These are phyloP conservation scores for Synaphobranchus kaupii DNA, from an alignment of 2,797 vertebrate genomes.

Conservation along the genomic window DNA sequence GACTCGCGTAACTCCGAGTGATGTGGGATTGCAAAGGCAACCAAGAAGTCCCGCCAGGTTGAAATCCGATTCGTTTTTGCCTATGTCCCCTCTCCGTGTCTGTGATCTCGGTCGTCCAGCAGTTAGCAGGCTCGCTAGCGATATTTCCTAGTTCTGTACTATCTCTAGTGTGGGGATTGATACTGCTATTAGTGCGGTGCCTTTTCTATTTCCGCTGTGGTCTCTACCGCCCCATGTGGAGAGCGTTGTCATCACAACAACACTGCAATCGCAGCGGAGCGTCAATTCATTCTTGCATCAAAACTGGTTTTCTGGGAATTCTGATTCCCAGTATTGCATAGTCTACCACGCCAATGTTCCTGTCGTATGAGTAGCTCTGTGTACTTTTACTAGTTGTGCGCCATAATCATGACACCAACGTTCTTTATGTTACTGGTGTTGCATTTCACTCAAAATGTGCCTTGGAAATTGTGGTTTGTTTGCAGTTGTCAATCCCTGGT, in stretches of 20 bases:
- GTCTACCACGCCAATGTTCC: neutral
- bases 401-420: neutral
- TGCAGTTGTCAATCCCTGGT: neutral
- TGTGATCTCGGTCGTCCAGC: neutral
- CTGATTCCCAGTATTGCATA: neutral
- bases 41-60: neutral
- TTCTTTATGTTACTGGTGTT: neutral
- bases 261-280: neutral
- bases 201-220: slow-evolving; percentile 42
- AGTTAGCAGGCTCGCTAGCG: neutral
- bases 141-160: slow-evolving; percentile 53
- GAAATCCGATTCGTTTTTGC: neutral
- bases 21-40: slow-evolving; percentile 5
- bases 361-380: neutral
- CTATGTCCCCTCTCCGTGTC: neutral
- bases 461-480: neutral
- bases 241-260: slow-evolving; percentile 38
- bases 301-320: neutral
- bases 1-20: neutral
- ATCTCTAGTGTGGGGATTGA: slow-evolving; percentile 44
- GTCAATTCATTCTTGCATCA: neutral
- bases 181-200: slow-evolving; percentile 33
- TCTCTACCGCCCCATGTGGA: slow-evolving; percentile 52
- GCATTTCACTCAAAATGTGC: neutral
- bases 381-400: neutral